Conservation (phyloP, 2,888 invertebrate species). For the Eristalis pertinax region DNA sequence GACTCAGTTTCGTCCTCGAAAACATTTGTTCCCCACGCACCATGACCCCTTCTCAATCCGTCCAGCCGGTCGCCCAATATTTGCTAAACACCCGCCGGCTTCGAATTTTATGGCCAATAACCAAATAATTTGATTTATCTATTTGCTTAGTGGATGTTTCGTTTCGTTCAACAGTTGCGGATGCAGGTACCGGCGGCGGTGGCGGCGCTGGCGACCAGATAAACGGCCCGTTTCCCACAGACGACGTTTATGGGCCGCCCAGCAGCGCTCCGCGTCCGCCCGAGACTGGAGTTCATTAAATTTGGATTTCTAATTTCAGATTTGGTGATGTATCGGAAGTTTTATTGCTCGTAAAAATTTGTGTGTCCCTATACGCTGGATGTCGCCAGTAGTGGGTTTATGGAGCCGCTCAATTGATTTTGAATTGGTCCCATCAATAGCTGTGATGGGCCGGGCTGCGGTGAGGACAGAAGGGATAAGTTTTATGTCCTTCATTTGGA, state of each 20-base stretch:
- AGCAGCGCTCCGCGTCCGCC: background rate
- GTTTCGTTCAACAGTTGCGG: background rate
- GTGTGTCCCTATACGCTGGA: background rate
- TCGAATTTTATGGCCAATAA: background rate
- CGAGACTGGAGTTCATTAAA: slow-evolving; percentile 5
- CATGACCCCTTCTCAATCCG: no score
- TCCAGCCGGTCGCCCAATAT: no score
- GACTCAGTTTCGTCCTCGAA: no score
- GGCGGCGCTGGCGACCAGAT: background rate
- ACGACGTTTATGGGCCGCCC: background rate
- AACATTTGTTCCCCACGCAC: no score
- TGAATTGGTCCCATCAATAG: background rate
- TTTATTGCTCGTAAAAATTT: slow-evolving; percentile 31
- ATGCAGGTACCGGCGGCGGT: background rate
- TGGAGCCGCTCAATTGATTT: background rate
- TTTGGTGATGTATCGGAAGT: slow-evolving; percentile 17
- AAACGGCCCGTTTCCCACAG: background rate
- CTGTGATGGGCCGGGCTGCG: background rate
- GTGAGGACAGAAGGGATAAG: background rate
- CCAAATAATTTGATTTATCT: background rate
- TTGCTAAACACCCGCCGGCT: background rate
- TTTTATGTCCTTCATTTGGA: slow-evolving; percentile 41
- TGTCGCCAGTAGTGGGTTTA: slow-evolving; percentile 25
- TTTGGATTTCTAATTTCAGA: slow-evolving; percentile 6
- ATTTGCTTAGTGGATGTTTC: background rate